phyloP scores from a whole-genome alignment of 2,888 invertebrate species.

The Anticlea derivata region DNA sequence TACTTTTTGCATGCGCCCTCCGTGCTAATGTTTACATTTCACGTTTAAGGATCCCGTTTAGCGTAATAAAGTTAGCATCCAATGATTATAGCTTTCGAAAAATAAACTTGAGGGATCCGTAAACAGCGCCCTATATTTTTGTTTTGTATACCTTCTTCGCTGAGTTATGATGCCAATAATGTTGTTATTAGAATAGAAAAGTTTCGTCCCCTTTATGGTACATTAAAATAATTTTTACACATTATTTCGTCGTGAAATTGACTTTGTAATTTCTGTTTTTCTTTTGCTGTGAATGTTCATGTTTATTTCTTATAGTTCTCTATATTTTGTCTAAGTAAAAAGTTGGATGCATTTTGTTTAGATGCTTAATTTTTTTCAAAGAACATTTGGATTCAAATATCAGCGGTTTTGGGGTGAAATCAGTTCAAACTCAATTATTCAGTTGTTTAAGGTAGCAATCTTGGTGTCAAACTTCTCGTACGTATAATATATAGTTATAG shows the following conservation, averaged over 20 bases:
- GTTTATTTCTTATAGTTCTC: slow-evolving; percentile 20
- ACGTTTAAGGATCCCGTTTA: slow-evolving; percentile 58
- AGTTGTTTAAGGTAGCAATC: too few relatives aligned
- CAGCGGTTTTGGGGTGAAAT: too few relatives aligned
- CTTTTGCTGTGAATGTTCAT: slow-evolving; percentile 26
- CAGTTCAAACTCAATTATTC: too few relatives aligned
- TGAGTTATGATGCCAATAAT: slow-evolving; percentile 66
- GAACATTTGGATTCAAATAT: too few relatives aligned
- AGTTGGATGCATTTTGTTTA: too few relatives aligned
- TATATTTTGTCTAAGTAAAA: too few relatives aligned
- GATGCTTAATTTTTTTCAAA: too few relatives aligned
- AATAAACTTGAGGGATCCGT: slow-evolving; percentile 70
- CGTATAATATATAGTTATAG: too few relatives aligned
- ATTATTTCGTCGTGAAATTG: slow-evolving; percentile 40
- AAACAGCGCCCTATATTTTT: slow-evolving; percentile 69
- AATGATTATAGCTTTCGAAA: slow-evolving; percentile 75
- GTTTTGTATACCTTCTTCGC: slow-evolving; percentile 62
- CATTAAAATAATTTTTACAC: slow-evolving; percentile 49
- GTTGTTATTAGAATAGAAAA: slow-evolving; percentile 58
- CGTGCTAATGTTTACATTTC: slow-evolving; percentile 64
- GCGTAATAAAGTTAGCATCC: slow-evolving; percentile 71
- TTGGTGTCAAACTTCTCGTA: too few relatives aligned
- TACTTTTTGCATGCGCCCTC: slow-evolving; percentile 65
- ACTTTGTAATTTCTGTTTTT: slow-evolving; percentile 43
- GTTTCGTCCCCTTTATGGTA: slow-evolving; percentile 53